Conservation (phyloP, 2,888 invertebrate species). For the Geophilus truncorum region DNA sequence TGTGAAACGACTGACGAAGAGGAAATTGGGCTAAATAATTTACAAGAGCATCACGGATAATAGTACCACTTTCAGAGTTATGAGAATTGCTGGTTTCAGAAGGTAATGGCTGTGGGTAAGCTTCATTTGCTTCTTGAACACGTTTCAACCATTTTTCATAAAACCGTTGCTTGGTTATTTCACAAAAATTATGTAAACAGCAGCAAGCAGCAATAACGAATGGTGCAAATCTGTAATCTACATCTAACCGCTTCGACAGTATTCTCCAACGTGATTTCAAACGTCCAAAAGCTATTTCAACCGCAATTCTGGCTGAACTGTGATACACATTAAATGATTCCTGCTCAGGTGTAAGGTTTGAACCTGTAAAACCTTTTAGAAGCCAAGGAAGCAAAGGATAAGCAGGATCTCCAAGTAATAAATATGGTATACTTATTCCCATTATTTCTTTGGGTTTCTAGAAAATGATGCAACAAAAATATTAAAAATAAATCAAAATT, state of each 20-base stretch:
- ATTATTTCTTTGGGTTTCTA: neutral
- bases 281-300: neutral
- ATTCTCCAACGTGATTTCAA: neutral
- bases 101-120: neutral
- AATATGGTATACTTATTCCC: neutral
- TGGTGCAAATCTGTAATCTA: neutral
- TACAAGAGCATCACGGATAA: no score
- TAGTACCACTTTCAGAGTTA: no score
- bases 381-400: neutral
- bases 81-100: no score
- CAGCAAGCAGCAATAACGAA: neutral
- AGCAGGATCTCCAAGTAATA: neutral
- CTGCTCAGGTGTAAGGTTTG: neutral
- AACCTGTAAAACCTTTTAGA: neutral
- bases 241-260: neutral
- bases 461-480: neutral
- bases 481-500: no score
- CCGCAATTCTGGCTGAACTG: neutral
- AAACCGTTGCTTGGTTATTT: neutral
- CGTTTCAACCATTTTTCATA: neutral
- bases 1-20: no score
- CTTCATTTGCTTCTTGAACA: neutral
- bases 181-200: neutral
- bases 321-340: conserved; percentile 1
- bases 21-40: no score